Evolutionary conservation across 2,113 vertebrate species (phyloP).

Genomic region (Daphoenositta chrysoptera): DNA sequence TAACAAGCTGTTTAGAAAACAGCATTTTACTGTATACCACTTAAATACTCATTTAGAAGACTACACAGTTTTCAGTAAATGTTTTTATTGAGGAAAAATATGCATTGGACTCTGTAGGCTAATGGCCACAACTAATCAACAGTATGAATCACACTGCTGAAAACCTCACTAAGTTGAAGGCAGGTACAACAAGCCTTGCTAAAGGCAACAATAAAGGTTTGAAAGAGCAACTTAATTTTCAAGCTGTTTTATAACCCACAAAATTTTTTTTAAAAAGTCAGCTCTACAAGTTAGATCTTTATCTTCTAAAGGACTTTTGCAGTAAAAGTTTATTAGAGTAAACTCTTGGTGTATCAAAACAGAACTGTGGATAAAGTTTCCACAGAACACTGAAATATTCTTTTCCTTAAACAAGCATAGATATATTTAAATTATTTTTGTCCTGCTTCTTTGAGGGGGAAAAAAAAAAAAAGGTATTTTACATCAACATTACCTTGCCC

Average conservation of each 20-base stretch:
- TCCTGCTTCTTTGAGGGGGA: background rate
- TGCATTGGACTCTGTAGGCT: background rate
- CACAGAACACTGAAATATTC: background rate
- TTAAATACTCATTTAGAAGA: background rate
- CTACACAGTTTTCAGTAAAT: background rate
- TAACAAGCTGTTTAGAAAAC: background rate
- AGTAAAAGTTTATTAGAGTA: background rate
- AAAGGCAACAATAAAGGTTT: background rate
- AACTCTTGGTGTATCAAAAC: background rate
- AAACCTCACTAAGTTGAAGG: background rate
- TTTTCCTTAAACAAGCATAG: background rate
- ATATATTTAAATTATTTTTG: background rate
- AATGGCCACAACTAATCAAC: background rate
- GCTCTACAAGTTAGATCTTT: background rate
- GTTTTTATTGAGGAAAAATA: background rate
- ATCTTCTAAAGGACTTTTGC: background rate
- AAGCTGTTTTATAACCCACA: background rate
- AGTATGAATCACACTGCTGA: background rate
- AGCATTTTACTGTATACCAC: background rate
- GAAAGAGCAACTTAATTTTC: background rate
- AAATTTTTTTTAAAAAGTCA: background rate
- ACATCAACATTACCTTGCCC: background rate
- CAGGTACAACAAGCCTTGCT: background rate
- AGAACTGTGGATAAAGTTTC: background rate
- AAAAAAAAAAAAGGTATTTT: background rate